These are phyloP conservation scores for Leptonema lineaticorne DNA, from an alignment of 1,140 invertebrate species.

Conservation along the genomic window DNA sequence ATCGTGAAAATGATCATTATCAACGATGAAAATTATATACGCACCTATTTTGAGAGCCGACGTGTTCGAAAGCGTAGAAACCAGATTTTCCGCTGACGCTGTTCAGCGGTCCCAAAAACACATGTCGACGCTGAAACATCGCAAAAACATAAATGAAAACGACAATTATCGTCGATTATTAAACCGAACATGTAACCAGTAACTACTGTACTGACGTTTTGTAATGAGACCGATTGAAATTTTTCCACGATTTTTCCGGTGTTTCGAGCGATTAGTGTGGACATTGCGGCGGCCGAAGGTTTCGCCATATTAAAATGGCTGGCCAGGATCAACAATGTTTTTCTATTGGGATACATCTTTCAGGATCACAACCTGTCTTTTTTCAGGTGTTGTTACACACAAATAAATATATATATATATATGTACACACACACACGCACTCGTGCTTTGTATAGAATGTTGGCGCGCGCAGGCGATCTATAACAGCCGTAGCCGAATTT, in stretches of 20 bases:
- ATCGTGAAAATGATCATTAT: neutral
- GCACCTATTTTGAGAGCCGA: conserved; percentile 28
- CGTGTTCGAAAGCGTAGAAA: conserved; percentile 37
- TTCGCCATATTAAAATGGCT: neutral
- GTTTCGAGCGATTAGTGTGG: neutral
- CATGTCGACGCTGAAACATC: conserved; percentile 30
- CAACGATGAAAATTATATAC: neutral
- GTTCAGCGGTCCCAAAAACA: conserved; percentile 10
- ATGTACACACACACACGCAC: neutral
- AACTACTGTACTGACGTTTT: neutral
- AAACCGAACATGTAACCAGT: neutral
- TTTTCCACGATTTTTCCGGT: too few relatives aligned
- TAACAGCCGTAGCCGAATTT: conserved; percentile 6
- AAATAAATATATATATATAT: too few relatives aligned
- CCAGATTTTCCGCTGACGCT: conserved; percentile 30
- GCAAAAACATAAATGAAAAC: neutral
- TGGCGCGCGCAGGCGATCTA: conserved; percentile 22
- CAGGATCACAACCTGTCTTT: neutral
- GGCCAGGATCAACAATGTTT: neutral
- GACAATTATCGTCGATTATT: neutral
- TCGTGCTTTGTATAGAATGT: neutral
- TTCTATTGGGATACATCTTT: neutral
- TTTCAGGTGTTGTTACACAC: too few relatives aligned
- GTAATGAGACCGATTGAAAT: neutral
- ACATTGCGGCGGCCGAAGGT: neutral